Base-by-base conservation (phyloP, 2,797 vertebrate species). In the Gallinago solitaria region DNA sequence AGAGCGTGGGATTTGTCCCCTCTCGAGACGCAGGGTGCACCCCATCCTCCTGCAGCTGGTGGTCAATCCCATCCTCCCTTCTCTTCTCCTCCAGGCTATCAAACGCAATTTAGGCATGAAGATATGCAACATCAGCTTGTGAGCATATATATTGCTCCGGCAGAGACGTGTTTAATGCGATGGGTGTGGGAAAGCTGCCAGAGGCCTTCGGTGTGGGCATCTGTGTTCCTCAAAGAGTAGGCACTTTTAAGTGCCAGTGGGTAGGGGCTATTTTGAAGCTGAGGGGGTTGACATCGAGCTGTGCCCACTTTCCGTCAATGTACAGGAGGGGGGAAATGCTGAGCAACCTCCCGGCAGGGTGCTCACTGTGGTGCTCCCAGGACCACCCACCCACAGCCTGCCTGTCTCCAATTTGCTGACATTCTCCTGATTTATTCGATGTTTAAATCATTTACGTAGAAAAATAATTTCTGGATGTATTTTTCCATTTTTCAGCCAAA, bases 11-110 rank as follows among this genome's bases (percentile, higher is more conserved):
- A 70, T 67, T 57, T n/a, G 39, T 51, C 63, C 70, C 45, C n/a
- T 60, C 21, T 76, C 0, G 1, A 68, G 39, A 14, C 2, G 14
- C 0, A 0, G 35, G 5, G 25, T 0, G 0, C 57, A 48, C 10
- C 50, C 45, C 10, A 0, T 56, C 64, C 51, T 77, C 19, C 63
- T 9, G 35, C n/a, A 76, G 63, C 9, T 0, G 0, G 20, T 9
- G 28, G 21, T 5, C 28, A 70, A 23, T n/a, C 35, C 45, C 67
- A 12, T 64, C 63, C 59, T 79, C 59, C 47, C 41, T 53, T 15
- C 47, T 83, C 14, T 47, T 54, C 15, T 39, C 32, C 30, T 53
- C 71, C 64, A 57, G 43, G 47, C 30, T 70, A 28, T 15, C 6
- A 6, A 32, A 60, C 4, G 10, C 25, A 41, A 39, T 8, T 28